Evolutionary conservation across 92 coral and sea anemone species (phyloP), one percentile per base, ranked within the genome.

Genomic region (Umimayanthus kanabou): DNA sequence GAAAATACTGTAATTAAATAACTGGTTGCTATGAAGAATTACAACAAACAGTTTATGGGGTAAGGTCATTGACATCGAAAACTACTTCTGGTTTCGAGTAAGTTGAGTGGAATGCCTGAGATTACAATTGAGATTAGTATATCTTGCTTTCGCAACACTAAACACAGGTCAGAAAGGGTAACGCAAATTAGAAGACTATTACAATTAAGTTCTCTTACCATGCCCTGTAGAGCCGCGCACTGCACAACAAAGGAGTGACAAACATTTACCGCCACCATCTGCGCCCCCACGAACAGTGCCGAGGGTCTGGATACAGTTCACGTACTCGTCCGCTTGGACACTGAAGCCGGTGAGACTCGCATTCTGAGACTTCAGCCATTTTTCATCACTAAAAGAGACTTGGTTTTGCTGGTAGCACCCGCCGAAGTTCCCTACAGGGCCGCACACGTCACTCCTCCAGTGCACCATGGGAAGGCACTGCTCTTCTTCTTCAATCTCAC

Each of bases 341-440:
- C 92, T 86, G n/a, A 87, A 93, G 42, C 99, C 99, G 37, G 91
- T 90, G 33, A 91, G 88, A 1, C 70, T 80, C 7, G 93, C 92
- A 33, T 88, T 79, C 70, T 92, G 86, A 43, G 90, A 77, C 11
- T 77, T 74, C 4, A 92, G 83, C 96, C 96, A 96, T 70, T 89
- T 91, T 39, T 15, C 85, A 40, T 93, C 96, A 88, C 89, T 94
- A 71, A 65, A 89, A 3, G 93, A 82, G 61, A 15, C 45, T 82
- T 92, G 96, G 80, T 89, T 85, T 23, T 73, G 86, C 70, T 91
- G 93, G 15, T 88, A 88, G 58, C 89, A 75, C 79, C 89, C 93
- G 2, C 94, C 93, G 25, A 91, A 88, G 43, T 93, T 96, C 30
- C 99, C 99, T 15, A 96, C 95, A 25, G 99, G 99, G 47, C 99